These are phyloP conservation scores for Calidris pygmaea DNA, from an alignment of 2,113 vertebrate genomes.

Conservation along the genomic window DNA sequence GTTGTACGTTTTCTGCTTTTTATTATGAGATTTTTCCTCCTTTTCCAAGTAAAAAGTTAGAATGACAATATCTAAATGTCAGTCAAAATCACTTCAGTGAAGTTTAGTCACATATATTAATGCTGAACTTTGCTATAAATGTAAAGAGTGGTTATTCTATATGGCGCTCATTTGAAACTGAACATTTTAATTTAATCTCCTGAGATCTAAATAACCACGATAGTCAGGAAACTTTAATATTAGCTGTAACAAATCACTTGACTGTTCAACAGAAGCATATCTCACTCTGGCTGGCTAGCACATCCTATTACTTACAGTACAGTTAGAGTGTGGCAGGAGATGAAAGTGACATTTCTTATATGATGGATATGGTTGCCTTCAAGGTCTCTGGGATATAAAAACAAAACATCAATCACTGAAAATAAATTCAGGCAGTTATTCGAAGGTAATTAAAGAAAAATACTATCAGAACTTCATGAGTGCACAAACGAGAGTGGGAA, in stretches of 20 bases:
- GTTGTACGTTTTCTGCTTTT: background rate
- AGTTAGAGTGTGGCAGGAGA: constrained; percentile 88
- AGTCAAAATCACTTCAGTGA: background rate
- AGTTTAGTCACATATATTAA: background rate
- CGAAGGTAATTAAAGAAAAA: background rate
- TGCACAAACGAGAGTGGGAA: background rate
- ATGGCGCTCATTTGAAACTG: background rate
- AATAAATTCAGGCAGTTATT: constrained; percentile 21
- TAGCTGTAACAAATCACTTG: background rate
- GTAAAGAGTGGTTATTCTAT: background rate
- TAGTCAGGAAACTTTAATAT: background rate
- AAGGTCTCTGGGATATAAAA: constrained; percentile 83
- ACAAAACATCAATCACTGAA: background rate
- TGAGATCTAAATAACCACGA: background rate
- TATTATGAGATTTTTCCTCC: background rate
- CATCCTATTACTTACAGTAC: constrained; percentile 87
- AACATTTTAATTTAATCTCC: background rate
- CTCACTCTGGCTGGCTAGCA: background rate
- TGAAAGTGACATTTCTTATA: constrained; percentile 88
- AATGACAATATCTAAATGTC: background rate
- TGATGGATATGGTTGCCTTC: constrained; percentile 90
- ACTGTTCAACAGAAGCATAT: background rate
- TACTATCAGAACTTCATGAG: background rate
- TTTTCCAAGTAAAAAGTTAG: background rate
- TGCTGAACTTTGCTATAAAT: background rate